Conservation (phyloP, 2,888 invertebrate species). For the Caenorhabditis macrosperma region DNA sequence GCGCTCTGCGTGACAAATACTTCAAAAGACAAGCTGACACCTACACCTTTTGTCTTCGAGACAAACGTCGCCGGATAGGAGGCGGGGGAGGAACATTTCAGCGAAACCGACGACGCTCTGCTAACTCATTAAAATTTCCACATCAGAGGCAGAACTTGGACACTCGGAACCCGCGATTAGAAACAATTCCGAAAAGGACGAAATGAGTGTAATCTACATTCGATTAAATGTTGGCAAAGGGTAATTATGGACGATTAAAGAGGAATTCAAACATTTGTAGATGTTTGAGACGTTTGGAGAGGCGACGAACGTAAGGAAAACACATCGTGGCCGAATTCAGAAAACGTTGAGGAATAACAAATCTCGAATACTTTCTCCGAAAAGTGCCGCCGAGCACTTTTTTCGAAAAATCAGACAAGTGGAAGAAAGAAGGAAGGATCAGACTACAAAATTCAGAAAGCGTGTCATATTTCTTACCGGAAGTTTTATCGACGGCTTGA, state of each 20-base stretch:
- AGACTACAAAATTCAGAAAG: too few relatives aligned
- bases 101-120: too few relatives aligned
- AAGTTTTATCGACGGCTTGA: neutral
- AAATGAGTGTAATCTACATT: constrained; percentile 3
- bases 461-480: too few relatives aligned
- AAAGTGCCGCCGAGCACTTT: too few relatives aligned
- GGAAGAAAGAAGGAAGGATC: too few relatives aligned
- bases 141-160: too few relatives aligned
- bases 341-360: neutral
- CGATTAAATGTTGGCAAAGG: constrained; percentile 7
- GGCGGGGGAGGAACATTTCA: too few relatives aligned
- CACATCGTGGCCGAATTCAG: neutral
- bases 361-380: neutral
- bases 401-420: too few relatives aligned
- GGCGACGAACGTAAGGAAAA: neutral
- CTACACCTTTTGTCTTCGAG: constrained; percentile 22
- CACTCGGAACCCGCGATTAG: too few relatives aligned
- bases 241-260: constrained; percentile 18
- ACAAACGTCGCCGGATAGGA: too few relatives aligned
- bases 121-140: too few relatives aligned
- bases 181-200: neutral
- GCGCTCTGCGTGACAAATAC: constrained; percentile 26
- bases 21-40: constrained; percentile 38
- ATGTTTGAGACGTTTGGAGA: neutral
- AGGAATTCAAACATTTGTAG: constrained; percentile 5